These are phyloP conservation scores for Pseudomyrmex concolor DNA, from an alignment of 1,140 invertebrate genomes.

Conservation along the genomic window DNA sequence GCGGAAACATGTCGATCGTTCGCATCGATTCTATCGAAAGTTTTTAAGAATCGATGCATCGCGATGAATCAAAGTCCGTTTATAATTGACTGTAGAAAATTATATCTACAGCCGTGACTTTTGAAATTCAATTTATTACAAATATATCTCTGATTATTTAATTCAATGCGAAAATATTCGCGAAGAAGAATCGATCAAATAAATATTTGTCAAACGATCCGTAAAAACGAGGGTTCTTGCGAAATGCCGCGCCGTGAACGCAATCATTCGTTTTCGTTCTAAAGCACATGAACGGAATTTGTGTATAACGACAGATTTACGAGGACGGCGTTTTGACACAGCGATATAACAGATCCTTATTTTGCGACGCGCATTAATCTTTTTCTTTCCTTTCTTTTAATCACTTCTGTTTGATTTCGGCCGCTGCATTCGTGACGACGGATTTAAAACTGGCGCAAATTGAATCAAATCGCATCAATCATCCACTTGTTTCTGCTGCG, in stretches of 20 bases:
- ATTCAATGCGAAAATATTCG: too few species aligned
- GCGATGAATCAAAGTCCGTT: background rate
- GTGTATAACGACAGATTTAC: constrained; percentile 48
- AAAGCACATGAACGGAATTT: background rate
- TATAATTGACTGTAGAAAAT: background rate
- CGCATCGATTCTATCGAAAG: background rate
- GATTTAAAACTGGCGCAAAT: constrained; percentile 56
- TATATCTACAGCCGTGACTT: background rate
- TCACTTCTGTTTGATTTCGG: background rate
- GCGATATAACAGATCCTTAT: constrained; percentile 47
- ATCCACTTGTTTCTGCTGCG: constrained; percentile 52
- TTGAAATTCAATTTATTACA: background rate
- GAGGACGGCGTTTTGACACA: constrained; percentile 47
- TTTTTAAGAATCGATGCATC: constrained; percentile 4
- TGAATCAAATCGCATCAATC: constrained; percentile 65
- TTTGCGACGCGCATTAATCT: constrained; percentile 52
- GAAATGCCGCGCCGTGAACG: background rate
- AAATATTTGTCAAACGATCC: background rate
- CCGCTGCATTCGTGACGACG: background rate
- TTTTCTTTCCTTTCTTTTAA: constrained; percentile 3
- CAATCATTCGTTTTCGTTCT: background rate
- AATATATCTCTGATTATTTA: too few species aligned
- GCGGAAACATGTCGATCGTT: constrained; percentile 19
- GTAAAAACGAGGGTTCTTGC: background rate
- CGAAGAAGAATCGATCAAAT: background rate